Evolutionary conservation across 2,888 invertebrate species (phyloP).

Genomic region (Sphecodes monilicornis): DNA sequence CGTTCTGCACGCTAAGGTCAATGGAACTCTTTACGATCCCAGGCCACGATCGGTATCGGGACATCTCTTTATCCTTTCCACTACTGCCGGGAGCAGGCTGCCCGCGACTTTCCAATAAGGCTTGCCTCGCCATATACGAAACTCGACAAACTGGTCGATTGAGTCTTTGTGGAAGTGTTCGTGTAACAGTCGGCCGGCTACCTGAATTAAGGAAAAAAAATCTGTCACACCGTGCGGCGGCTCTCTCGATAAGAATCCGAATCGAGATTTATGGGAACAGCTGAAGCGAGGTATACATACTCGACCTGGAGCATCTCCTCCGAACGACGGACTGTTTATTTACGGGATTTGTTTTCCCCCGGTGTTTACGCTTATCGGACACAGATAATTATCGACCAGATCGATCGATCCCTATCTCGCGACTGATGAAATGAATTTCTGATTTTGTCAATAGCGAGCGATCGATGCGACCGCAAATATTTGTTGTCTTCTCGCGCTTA

Average conservation of each 20-base stretch:
- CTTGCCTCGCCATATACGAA: slow-evolving; percentile 76
- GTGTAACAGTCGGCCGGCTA: slow-evolving; percentile 55
- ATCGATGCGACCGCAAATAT: not conserved
- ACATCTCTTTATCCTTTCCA: slow-evolving; percentile 56
- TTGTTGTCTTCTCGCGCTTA: not conserved
- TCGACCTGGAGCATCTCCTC: not conserved
- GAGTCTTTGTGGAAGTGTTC: slow-evolving; percentile 65
- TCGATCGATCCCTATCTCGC: not conserved
- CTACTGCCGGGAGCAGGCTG: slow-evolving; percentile 5
- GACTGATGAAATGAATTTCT: not conserved
- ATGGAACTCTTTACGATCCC: slow-evolving; percentile 65
- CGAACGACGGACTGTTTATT: not conserved
- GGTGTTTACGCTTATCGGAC: not conserved
- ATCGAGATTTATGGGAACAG: slow-evolving; percentile 45
- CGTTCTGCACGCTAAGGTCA: slow-evolving; percentile 56
- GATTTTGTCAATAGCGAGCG: not conserved
- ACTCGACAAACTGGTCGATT: slow-evolving; percentile 80
- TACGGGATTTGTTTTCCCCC: not conserved
- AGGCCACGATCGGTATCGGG: slow-evolving; percentile 46
- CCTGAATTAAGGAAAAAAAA: slow-evolving; percentile 53
- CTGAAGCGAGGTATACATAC: slow-evolving; percentile 12
- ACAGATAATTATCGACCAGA: not conserved
- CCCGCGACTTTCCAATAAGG: slow-evolving; percentile 58
- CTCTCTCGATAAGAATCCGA: slow-evolving; percentile 55
- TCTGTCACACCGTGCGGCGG: slow-evolving; percentile 39